These are phyloP conservation scores for Ispidina picta DNA, from an alignment of 2,797 vertebrate species.

Conservation along the genomic window DNA sequence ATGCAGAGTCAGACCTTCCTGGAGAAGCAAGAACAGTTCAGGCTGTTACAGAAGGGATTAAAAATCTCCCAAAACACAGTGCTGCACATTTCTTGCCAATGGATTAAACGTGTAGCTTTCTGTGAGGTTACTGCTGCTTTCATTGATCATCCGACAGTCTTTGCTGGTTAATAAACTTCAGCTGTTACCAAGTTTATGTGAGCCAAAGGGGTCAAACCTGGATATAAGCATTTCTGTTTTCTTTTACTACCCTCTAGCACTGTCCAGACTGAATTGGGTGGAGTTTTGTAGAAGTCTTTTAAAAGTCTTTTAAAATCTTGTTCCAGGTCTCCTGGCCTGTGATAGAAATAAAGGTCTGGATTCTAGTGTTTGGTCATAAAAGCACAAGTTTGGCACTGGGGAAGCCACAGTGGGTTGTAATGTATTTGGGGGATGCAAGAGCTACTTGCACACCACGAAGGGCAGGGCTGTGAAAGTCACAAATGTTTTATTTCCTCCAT, in stretches of 20 bases:
- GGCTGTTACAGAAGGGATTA: not conserved
- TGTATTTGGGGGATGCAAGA: fast-evolving
- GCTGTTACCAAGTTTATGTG: not conserved
- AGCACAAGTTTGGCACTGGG: not conserved
- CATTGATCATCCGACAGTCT: not conserved
- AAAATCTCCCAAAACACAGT: not conserved
- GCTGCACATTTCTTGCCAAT: not conserved
- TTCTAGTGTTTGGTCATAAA: not conserved
- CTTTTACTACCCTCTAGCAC: not conserved
- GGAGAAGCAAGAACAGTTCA: not conserved
- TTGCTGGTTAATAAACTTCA: not conserved
- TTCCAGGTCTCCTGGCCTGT: not conserved
- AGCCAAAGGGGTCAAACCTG: not conserved
- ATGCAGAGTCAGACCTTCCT: not conserved
- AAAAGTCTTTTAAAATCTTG: not conserved
- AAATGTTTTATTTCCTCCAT: not conserved
- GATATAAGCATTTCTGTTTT: not conserved
- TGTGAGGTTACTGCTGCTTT: not conserved
- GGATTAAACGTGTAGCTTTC: constrained; percentile 19
- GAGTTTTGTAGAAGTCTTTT: not conserved
- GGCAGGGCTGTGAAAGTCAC: not conserved
- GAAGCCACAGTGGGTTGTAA: not conserved
- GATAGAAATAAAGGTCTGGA: not conserved
- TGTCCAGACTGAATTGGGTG: not conserved
- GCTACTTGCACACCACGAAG: not conserved